Conservation (phyloP, 2,888 invertebrate species). For the Limenitis camilla region DNA sequence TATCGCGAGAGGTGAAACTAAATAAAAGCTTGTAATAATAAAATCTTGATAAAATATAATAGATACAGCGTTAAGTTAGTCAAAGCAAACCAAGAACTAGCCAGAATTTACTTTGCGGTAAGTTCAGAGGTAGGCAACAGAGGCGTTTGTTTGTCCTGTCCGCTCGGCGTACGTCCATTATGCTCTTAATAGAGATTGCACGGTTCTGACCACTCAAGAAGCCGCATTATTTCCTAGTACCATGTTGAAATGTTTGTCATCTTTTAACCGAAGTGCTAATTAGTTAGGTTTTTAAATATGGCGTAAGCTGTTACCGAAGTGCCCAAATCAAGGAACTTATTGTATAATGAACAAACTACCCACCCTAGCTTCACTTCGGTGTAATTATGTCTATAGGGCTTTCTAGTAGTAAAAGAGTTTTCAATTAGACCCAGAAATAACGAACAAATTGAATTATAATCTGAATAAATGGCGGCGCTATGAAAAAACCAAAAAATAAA, state of each 20-base stretch:
- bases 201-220: conserved; percentile 22
- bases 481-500: too few relatives aligned
- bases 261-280: conserved; percentile 17
- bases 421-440: too few relatives aligned
- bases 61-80: not conserved
- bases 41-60: not conserved
- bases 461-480: too few relatives aligned
- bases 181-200: conserved; percentile 24
- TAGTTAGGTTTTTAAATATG: not conserved
- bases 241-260: conserved; percentile 18
- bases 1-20: too few relatives aligned
- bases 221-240: conserved; percentile 21
- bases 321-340: too few relatives aligned
- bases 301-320: not conserved
- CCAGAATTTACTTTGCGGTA: conserved; percentile 15
- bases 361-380: too few relatives aligned
- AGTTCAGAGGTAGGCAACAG: conserved; percentile 7
- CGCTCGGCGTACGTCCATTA: conserved; percentile 21
- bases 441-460: too few relatives aligned
- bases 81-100: not conserved
- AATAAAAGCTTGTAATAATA: too few relatives aligned
- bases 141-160: conserved; percentile 23
- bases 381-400: too few relatives aligned
- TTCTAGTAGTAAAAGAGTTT: too few relatives aligned
- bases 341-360: too few relatives aligned